Evolutionary conservation across 2,888 invertebrate species (phyloP).

Genomic region (Metopia argyrocephala): DNA sequence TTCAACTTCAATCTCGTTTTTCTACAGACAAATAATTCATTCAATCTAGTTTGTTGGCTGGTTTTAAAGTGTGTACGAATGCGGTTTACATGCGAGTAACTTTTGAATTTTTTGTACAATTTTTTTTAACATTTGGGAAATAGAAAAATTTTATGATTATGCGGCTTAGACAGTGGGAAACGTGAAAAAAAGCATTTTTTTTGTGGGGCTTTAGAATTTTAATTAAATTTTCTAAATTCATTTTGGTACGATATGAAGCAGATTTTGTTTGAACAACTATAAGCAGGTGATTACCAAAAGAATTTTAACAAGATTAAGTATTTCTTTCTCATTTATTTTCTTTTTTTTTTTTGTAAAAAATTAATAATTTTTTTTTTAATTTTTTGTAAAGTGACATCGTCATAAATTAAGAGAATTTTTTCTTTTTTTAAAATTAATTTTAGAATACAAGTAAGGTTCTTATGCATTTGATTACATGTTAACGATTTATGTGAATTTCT

Average conservation of each 20-base stretch:
- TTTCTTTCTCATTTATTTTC: too few relatives aligned
- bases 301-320: not conserved
- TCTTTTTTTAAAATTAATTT: too few relatives aligned
- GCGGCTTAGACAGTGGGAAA: slow-evolving; percentile 19
- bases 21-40: slow-evolving; percentile 24
- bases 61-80: not conserved
- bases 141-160: not conserved
- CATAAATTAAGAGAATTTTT: too few relatives aligned
- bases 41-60: slow-evolving; percentile 9
- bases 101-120: slow-evolving; percentile 16
- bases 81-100: slow-evolving; percentile 7
- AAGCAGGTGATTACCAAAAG: not conserved
- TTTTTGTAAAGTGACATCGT: too few relatives aligned
- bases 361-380: not conserved
- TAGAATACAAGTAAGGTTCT: too few relatives aligned
- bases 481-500: too few relatives aligned
- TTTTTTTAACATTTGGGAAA: slow-evolving; percentile 24
- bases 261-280: not conserved
- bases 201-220: slow-evolving; percentile 27
- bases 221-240: slow-evolving; percentile 46
- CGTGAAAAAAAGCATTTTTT: not conserved
- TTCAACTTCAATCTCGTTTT: slow-evolving; percentile 1
- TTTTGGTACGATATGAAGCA: not conserved
- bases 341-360: not conserved
- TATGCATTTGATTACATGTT: too few relatives aligned